Base-by-base conservation (phyloP, 2,797 vertebrate genomes). In the Novumbra hubbsi region DNA sequence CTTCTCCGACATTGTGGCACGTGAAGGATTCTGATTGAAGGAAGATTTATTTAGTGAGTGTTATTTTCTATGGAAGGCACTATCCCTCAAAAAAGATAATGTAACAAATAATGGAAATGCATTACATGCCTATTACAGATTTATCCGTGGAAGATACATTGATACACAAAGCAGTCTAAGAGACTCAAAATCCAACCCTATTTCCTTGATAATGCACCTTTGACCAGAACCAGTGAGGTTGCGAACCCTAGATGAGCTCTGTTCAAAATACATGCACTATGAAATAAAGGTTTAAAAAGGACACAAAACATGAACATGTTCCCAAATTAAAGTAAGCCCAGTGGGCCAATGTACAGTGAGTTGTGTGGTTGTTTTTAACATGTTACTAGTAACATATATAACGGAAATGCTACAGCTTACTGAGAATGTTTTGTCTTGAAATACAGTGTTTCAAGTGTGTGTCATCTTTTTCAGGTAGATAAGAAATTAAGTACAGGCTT, bases 11-110 rank as follows among this genome's bases (percentile, higher is more conserved):
- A 80, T 72, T 63, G 65, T 71, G 66, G 55, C 27, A 60, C 21
- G 32, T 30, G 34, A 48, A 64, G 55, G 55, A 60, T 60, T 38
- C 21, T 45, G 65, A 27, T 66, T 24, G 77, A 72, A 76, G 84
- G 78, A 82, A 80, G 77, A 83, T 77, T 83, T 81, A 76, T 55
- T 78, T 82, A 86, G 83, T 85, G 85, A 88, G 79, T 82, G 80
- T 74, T 83, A 75, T 71, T 71, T 30, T 81, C 52, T 57, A 27
- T 52, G 76, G 68, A 70, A 81, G 77, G 79, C 76, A 72, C 78
- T 76, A 68, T 73, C 30, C 50, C 32, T 28, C 24, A 60, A 30
- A 30, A 30, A 30, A 30, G 28, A 34, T 65, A 30, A 30, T 16
- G 8, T 65, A 65, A 17, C 28, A 60, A 27, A 48, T n/a, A 19